phyloP scores from a whole-genome alignment of 1,140 invertebrate genomes.

The Bombus confusus region DNA sequence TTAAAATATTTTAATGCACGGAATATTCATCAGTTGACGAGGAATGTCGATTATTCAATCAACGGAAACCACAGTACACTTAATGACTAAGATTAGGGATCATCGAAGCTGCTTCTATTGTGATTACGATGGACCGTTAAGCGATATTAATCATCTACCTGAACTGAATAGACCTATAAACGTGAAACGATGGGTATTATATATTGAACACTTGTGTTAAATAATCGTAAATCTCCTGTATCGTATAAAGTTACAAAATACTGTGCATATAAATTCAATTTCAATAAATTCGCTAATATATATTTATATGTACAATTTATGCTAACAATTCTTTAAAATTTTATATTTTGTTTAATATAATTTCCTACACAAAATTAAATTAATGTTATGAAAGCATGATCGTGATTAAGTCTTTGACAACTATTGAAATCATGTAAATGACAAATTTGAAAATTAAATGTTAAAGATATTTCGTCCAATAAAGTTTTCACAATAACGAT shows the following conservation, averaged over 20 bases:
- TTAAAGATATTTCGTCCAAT: no score
- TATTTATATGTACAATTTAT: background rate
- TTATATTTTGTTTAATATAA: background rate
- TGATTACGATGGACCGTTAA: conserved; percentile 45
- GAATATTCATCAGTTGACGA: conserved; percentile 11
- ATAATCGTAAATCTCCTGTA: background rate
- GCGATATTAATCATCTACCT: conserved; percentile 45
- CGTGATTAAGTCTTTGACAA: background rate
- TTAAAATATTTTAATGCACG: background rate
- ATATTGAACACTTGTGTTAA: background rate
- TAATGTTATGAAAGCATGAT: background rate
- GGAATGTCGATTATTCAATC: conserved; percentile 32
- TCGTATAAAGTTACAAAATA: background rate
- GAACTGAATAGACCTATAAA: conserved; percentile 34
- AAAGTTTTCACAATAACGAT: background rate
- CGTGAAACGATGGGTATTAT: conserved; percentile 15
- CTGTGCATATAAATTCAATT: background rate
- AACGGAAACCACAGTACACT: conserved; percentile 26
- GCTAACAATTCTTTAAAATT: background rate
- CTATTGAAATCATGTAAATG: background rate
- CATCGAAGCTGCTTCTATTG: conserved; percentile 34
- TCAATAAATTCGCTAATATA: background rate
- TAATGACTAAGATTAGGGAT: conserved; percentile 55
- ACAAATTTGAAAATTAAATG: background rate
- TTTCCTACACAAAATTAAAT: background rate